These are phyloP conservation scores for Xanthia icteritia DNA, from an alignment of 2,888 invertebrate species.

Conservation along the genomic window DNA sequence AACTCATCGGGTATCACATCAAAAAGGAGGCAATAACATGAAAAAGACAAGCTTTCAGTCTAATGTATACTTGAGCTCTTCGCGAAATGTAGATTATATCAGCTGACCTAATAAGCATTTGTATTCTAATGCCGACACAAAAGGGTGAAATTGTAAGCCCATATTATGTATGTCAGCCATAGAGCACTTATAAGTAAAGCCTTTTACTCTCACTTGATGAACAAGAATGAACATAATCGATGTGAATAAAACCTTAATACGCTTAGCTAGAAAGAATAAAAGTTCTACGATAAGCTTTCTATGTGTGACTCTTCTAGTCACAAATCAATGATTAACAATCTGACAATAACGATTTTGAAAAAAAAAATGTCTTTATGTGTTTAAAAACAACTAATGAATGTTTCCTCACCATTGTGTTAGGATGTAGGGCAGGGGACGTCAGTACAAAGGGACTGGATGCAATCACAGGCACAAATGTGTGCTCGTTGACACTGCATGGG, in stretches of 20 bases:
- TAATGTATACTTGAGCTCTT: background rate
- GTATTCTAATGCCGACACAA: background rate
- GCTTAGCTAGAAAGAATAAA: background rate
- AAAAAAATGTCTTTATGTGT: background rate
- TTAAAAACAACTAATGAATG: conserved; percentile 26
- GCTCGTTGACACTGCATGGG: conserved; percentile 85
- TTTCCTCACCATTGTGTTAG: conserved; percentile 75
- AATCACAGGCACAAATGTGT: conserved; percentile 83
- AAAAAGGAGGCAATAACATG: background rate
- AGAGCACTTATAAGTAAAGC: background rate
- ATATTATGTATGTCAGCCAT: too few species aligned
- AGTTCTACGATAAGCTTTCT: background rate
- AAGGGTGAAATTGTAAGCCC: background rate
- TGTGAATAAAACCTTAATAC: background rate
- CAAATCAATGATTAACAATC: background rate
- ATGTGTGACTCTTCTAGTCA: background rate
- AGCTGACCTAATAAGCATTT: background rate
- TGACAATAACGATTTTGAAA: background rate
- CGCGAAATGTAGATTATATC: background rate
- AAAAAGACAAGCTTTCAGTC: background rate
- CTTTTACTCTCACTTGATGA: background rate
- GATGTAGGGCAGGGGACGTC: conserved; percentile 66
- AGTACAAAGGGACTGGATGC: conserved; percentile 77
- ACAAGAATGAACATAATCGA: background rate
- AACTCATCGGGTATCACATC: background rate